Evolutionary conservation across 2,888 invertebrate species (phyloP).

Genomic region (Panorpa germanica): DNA sequence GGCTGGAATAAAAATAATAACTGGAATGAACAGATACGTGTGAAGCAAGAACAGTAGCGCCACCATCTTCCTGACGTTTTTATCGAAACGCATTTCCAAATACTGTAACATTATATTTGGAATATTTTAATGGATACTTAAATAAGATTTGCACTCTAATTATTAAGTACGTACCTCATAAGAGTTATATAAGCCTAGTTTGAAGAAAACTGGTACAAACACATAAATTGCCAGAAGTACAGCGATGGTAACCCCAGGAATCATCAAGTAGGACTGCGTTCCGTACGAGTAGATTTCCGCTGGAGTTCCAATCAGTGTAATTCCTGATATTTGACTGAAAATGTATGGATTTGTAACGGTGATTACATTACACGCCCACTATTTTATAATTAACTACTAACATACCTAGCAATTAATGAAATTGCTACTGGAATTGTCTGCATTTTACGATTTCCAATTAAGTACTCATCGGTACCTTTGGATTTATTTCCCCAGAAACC

Average conservation of each 20-base stretch:
- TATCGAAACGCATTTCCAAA: constrained; percentile 20
- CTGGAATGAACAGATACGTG: constrained; percentile 19
- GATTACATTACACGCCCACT: no score
- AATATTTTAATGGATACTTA: no score
- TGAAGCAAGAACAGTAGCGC: constrained; percentile 19
- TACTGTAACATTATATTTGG: constrained; percentile 18
- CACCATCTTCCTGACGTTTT: constrained; percentile 18
- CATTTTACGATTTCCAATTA: constrained; percentile 34
- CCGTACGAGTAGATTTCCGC: constrained; percentile 31
- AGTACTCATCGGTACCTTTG: constrained; percentile 31
- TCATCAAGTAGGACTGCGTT: constrained; percentile 22
- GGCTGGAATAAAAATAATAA: constrained; percentile 20
- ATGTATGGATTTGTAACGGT: constrained; percentile 7
- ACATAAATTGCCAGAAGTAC: constrained; percentile 19
- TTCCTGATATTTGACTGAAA: constrained; percentile 30
- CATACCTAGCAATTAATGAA: constrained; percentile 36
- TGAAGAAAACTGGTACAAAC: constrained; percentile 29
- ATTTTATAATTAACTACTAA: background rate
- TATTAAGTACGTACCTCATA: constrained; percentile 23
- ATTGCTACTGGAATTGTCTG: constrained; percentile 38
- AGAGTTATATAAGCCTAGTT: constrained; percentile 27
- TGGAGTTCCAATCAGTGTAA: constrained; percentile 31
- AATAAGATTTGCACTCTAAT: no score
- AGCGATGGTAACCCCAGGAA: constrained; percentile 22
- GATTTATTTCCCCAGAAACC: constrained; percentile 28